A percentile compares a stretch with the other conserved stretches of the same genome.
Evolutionary conservation across 2,113 vertebrate genomes (phyloP).

Genomic region (Bufo gargarizans): DNA sequence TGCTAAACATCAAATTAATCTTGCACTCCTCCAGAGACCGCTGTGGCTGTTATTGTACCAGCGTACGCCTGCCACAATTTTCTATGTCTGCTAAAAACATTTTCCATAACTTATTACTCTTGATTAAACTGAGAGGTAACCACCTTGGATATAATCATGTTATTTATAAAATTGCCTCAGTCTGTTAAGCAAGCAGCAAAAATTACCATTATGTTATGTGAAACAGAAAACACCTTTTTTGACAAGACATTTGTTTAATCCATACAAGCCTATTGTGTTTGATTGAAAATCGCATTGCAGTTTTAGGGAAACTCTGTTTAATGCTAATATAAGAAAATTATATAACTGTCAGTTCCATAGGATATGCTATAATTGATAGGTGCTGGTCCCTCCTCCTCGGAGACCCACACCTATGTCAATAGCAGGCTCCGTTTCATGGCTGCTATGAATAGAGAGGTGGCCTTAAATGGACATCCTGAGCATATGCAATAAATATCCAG

Average conservation of each 20-base stretch:
- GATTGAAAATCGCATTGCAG: neutral
- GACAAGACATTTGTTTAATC: slow-evolving; percentile 1
- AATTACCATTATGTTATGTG: slow-evolving; percentile 6
- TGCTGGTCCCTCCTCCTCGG: too few species aligned
- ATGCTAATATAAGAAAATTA: neutral
- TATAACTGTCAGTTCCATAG: neutral
- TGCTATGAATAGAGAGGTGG: too few species aligned
- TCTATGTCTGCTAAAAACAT: slow-evolving; percentile 39
- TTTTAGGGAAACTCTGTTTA: neutral
- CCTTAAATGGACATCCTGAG: too few species aligned
- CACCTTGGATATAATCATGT: slow-evolving; percentile 25
- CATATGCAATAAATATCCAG: too few species aligned
- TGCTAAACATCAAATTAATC: slow-evolving; percentile 48
- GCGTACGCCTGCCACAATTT: slow-evolving; percentile 41
- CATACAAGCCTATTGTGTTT: neutral
- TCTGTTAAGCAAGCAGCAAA: neutral
- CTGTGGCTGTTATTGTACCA: slow-evolving; percentile 43
- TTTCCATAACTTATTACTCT: slow-evolving; percentile 42
- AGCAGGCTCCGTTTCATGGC: too few species aligned
- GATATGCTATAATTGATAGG: neutral
- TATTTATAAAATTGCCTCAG: slow-evolving; percentile 33
- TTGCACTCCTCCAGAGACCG: slow-evolving; percentile 43
- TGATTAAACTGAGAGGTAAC: slow-evolving; percentile 41
- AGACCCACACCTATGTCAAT: too few species aligned
- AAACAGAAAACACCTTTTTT: slow-evolving; percentile 13